Evolutionary conservation across 2,888 invertebrate genomes (phyloP), one percentile per base, ranked within the genome.

Genomic region (Drosophila kuntzei): DNA sequence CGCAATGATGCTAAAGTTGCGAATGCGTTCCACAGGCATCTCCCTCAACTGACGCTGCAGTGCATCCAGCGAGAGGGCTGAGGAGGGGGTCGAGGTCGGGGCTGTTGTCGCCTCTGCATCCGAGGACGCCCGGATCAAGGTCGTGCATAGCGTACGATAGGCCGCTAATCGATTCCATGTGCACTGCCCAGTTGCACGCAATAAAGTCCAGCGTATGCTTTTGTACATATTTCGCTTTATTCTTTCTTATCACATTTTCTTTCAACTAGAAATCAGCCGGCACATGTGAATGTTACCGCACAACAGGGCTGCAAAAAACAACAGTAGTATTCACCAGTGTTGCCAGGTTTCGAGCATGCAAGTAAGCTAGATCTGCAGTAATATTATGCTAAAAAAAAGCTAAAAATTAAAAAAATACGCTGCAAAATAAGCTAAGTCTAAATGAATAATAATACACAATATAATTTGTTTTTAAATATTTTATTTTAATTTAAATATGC

Each of bases 1-100:
- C n/a, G 99, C 99, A 71, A 99, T 98, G 87, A 99, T 99, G 92
- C 98, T 97, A 90, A 99, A 98, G 92, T 99, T 99, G 62, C 98
- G 94, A 43, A 98, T 97, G 12, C 90, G 87, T 7, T 90, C 81
- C 25, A 90, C 85, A 0, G 92, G 91, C 55, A 91, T 90, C 7
- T 64, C 43, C 0, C 68, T 62, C 4, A 91, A 79, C 32, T 90
- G 71, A 0, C 65, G 65, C 12, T 85, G 51, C n/a, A 71, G 44
- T 8, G 37, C 68, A 27, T 77, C 79, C 46, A 63, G 76, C 1
- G 79, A 44, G 49, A 57, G 20, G 25, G 53, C 20, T 20, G 36
- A 32, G 12, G 32, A 5, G 4, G 29, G 3, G 29, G 2, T 5
- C 11, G 32, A 5, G 1, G 2, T 32, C 3, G 32, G 3, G 3